Evolutionary conservation across 1,140 invertebrate genomes (phyloP), one percentile per base, ranked within the genome.

Genomic region (Saxidomus purpurata): DNA sequence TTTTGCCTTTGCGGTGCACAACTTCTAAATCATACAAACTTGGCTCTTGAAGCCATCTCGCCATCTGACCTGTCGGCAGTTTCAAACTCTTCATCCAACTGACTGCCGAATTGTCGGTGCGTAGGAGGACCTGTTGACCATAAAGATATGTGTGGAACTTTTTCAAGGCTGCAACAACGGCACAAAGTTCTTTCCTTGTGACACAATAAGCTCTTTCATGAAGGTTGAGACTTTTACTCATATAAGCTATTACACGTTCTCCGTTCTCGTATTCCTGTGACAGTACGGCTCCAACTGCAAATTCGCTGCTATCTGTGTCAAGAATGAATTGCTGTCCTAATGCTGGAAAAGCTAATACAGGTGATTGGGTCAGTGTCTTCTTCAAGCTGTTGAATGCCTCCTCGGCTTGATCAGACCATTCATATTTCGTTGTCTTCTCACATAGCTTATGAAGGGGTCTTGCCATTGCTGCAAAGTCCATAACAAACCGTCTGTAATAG

Each of bases 151-250:
- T 43, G 25, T 90, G 61, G 76, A 93, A 92, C 28, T 89, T 11
- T 69, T 88, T 86, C 19, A 90, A 52, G 15, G 63, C 81, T 38
- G 28, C n/a, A 25, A 92, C 55, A 43, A 92, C 82, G 15, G 92
- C 89, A 6, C 90, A 69, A 2, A 93, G 43, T 89, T 93, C 91
- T 59, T 87, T 93, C 13, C 89, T 1, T 19, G 91, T 91, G 22
- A 89, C 77, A 84, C 92, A 93, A 91, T 97, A 97, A 17, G 96
- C 95, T 86, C 92, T 87, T 92, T 97, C 96, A n/a, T 95, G 90
- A 22, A 31, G 38, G 36, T 77, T 91, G 1, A 93, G 76, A 0
- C 84, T n/a, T 38, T 77, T 82, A 69, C 89, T 92, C 19, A 71
- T 76, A 79, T 91, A 94, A 0, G 91, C 90, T 9, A 94, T 89